Evolutionary conservation across 2,113 vertebrate species (phyloP).

Genomic region (Turdus rufiventris): DNA sequence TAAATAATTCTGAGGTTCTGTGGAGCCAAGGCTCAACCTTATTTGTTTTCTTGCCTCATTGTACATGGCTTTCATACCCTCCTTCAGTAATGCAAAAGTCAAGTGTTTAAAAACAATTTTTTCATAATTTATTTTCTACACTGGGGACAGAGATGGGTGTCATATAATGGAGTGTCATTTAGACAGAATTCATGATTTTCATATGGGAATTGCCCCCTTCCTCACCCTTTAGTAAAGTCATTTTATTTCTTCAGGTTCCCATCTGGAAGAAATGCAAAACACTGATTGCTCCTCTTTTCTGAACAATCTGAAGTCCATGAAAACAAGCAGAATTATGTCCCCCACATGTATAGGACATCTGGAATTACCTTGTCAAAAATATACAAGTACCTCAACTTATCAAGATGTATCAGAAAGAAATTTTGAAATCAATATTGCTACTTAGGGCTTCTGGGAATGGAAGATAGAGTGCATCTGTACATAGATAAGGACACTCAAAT

Average conservation of each 20-base stretch:
- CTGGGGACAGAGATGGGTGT: not conserved
- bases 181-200: not conserved
- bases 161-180: not conserved
- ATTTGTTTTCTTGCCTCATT: not conserved
- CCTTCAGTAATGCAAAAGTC: not conserved
- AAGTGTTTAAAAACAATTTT: not conserved
- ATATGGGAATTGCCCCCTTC: not conserved
- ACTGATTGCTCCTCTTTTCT: not conserved
- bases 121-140: not conserved
- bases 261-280: not conserved
- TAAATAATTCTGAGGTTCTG: not conserved
- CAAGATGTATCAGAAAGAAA: not conserved
- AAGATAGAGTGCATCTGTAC: not conserved
- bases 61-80: not conserved
- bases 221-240: not conserved
- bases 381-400: not conserved
- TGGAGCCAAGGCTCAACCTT: not conserved
- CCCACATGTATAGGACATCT: not conserved
- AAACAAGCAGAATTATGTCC: not conserved
- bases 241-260: not conserved
- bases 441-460: not conserved
- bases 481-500: not conserved
- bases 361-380: not conserved
- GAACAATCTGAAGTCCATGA: not conserved
- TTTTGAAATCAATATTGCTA: not conserved